phyloP scores from a whole-genome alignment of 2,113 vertebrate species.

The Passer montanus region DNA sequence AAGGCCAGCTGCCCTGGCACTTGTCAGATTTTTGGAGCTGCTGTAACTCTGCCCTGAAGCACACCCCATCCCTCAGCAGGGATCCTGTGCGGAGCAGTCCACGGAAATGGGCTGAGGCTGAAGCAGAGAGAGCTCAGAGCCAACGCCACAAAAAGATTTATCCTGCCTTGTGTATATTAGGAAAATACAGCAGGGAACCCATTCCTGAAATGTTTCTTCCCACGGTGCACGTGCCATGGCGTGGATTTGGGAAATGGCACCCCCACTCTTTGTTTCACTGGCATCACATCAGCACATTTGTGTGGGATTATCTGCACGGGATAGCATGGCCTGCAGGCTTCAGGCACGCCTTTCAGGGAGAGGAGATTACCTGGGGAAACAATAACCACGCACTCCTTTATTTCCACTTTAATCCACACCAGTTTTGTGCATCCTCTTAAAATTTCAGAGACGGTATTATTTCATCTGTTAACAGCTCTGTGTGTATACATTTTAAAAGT shows the following conservation, averaged over 20 bases:
- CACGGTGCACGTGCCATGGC: rapidly evolving
- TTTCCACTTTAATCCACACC: neutral
- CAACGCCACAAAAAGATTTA: neutral
- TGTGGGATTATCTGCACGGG: neutral
- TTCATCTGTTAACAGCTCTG: neutral
- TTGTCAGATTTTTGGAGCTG: too few species aligned
- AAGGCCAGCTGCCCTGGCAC: too few species aligned
- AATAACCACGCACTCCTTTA: neutral
- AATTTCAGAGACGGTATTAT: neutral
- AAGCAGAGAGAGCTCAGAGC: neutral
- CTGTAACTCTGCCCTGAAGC: too few species aligned
- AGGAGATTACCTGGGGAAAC: neutral
- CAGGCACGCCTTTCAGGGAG: neutral
- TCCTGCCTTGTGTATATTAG: neutral
- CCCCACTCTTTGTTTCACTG: neutral
- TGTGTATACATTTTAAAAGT: conserved; percentile 12
- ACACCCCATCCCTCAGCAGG: too few species aligned
- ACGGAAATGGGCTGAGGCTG: neutral
- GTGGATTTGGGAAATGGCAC: neutral
- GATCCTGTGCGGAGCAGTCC: neutral
- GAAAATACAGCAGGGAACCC: neutral
- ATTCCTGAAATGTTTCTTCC: neutral
- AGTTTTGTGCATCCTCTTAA: neutral
- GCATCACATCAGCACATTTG: neutral
- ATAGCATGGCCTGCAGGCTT: neutral